Conservation (phyloP, 2,797 vertebrate genomes). For the Phalanger gymnotis region DNA sequence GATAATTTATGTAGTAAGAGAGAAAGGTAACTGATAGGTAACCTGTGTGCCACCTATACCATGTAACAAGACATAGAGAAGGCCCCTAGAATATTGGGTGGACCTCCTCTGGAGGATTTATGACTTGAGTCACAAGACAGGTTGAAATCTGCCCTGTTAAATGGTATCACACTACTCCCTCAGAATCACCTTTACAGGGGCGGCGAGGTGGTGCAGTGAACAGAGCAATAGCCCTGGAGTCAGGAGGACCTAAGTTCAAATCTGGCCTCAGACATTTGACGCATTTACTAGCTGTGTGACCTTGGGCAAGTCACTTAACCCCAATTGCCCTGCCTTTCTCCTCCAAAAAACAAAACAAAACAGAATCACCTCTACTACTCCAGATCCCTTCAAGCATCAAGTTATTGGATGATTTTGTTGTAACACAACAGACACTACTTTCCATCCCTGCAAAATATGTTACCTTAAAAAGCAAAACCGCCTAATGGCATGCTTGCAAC, state of each 20-base stretch:
- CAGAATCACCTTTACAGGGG: neutral
- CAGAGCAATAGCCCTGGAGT: no score
- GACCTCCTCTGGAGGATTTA: neutral
- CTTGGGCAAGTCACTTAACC: no score
- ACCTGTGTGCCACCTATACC: neutral
- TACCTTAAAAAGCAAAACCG: neutral
- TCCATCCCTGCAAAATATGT: neutral
- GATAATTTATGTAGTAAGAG: neutral
- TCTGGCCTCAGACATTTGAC: no score
- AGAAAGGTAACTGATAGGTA: neutral
- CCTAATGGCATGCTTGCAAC: neutral
- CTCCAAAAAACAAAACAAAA: no score
- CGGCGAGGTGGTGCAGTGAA: no score
- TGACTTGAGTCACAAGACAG: neutral
- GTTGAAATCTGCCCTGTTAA: neutral
- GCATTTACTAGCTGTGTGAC: no score
- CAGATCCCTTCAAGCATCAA: neutral
- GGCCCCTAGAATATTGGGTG: neutral
- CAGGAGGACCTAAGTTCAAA: no score
- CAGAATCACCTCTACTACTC: neutral
- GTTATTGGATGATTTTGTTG: neutral
- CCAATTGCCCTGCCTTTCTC: no score
- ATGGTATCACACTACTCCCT: neutral
- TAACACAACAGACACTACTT: neutral
- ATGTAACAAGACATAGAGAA: neutral